phyloP scores from a whole-genome alignment of 2,113 vertebrate genomes.

The Cervus canadensis region DNA sequence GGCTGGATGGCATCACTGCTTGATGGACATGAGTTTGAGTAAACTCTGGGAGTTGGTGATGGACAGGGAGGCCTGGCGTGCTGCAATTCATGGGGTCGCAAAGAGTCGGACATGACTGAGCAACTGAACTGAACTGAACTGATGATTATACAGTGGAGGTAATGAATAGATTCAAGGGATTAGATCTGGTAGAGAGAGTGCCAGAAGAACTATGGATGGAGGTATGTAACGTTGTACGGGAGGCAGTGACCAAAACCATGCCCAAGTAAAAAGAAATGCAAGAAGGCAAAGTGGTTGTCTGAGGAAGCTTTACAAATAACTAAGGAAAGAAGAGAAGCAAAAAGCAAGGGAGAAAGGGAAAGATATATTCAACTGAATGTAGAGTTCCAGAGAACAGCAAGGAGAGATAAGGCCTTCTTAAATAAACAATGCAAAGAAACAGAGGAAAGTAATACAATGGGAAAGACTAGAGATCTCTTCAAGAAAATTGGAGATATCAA shows the following conservation, averaged over 20 bases:
- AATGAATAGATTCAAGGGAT: not conserved
- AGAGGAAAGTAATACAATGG: not conserved
- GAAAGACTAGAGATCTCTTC: not conserved
- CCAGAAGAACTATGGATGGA: not conserved
- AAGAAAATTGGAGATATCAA: not conserved
- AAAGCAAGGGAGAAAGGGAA: not conserved
- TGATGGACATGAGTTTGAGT: too few species aligned
- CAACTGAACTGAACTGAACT: too few species aligned
- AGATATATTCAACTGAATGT: not conserved
- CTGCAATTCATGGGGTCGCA: too few species aligned
- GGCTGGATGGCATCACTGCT: too few species aligned
- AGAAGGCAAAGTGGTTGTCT: not conserved
- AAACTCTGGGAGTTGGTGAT: too few species aligned
- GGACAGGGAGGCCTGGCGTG: too few species aligned
- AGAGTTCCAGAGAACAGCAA: not conserved
- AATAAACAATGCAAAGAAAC: not conserved
- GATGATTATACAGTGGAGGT: not conserved
- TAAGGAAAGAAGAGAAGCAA: not conserved
- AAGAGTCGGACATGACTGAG: too few species aligned
- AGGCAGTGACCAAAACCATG: not conserved
- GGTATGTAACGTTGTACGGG: accelerated
- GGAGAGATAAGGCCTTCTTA: not conserved
- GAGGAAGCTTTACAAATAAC: not conserved
- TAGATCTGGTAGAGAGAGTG: not conserved
- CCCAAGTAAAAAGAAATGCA: not conserved